These are phyloP conservation scores for Laterallus jamaicensis DNA, from an alignment of 2,113 vertebrate species.

Conservation along the genomic window DNA sequence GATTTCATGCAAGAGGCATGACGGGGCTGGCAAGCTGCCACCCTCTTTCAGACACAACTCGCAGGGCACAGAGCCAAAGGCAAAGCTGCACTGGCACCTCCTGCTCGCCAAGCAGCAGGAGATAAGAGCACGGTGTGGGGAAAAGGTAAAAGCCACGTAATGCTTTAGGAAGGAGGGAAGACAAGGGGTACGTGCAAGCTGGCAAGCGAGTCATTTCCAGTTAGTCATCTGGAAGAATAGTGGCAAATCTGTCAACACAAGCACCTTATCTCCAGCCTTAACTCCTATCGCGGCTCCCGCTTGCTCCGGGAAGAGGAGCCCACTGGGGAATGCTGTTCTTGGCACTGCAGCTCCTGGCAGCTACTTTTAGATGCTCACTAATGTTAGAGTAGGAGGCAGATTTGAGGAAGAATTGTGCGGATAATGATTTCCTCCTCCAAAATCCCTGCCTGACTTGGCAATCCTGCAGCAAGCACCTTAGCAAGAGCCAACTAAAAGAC, in stretches of 20 bases:
- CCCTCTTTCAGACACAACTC: background rate
- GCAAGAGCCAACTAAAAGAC: background rate
- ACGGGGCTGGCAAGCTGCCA: background rate
- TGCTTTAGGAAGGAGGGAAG: background rate
- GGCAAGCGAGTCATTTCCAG: background rate
- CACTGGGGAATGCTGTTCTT: background rate
- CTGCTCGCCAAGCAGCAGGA: background rate
- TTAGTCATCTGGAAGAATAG: background rate
- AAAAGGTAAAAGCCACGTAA: background rate
- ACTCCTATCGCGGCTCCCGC: background rate
- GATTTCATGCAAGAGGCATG: background rate
- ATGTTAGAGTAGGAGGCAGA: background rate
- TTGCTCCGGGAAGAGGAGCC: background rate
- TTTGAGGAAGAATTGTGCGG: background rate
- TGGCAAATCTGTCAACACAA: background rate
- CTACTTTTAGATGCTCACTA: background rate
- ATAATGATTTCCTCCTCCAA: background rate
- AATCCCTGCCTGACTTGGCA: background rate
- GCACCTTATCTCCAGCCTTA: background rate
- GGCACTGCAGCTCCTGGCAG: conserved; percentile 1
- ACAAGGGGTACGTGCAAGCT: background rate
- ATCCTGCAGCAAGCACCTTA: background rate
- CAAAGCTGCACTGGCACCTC: background rate
- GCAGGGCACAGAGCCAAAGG: background rate
- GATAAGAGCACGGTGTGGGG: background rate